Conservation (phyloP, 2,888 invertebrate species). For the Linnaemya tessellans region DNA sequence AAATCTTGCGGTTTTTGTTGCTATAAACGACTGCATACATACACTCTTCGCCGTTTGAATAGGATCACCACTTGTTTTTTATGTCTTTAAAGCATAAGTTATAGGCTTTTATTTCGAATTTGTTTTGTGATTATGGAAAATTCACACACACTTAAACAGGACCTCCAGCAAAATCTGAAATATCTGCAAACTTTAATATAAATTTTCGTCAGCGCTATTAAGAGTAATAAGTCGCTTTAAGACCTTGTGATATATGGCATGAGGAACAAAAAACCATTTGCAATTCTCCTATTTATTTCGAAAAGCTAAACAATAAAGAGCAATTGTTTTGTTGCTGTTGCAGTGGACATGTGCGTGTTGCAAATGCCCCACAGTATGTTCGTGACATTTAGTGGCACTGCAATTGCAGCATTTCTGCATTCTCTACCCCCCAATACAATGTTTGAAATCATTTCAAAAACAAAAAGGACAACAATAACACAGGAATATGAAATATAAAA, state of each 20-base stretch:
- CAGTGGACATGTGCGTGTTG: constrained; percentile 11
- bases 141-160: too few relatives aligned
- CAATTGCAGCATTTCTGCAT: not conserved
- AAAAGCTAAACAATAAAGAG: constrained; percentile 1
- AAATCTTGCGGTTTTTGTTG: too few relatives aligned
- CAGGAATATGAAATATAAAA: not conserved
- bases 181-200: not conserved
- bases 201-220: not conserved
- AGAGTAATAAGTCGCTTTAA: constrained; percentile 5
- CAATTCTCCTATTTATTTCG: constrained; percentile 1
- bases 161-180: constrained; percentile 12
- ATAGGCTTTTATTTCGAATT: too few relatives aligned
- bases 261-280: constrained; percentile 6
- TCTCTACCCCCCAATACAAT: not conserved
- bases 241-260: constrained; percentile 14
- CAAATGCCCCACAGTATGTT: constrained; percentile 36
- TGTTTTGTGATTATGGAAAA: too few relatives aligned
- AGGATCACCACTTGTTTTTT: too few relatives aligned
- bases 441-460: not conserved
- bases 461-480: constrained; percentile 5
- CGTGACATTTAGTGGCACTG: constrained; percentile 51
- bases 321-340: constrained; percentile 33
- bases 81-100: too few relatives aligned
- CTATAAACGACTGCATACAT: too few relatives aligned
- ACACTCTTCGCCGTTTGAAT: too few relatives aligned